phyloP scores from a whole-genome alignment of 2,797 vertebrate genomes.

The Gorsachius magnificus region DNA sequence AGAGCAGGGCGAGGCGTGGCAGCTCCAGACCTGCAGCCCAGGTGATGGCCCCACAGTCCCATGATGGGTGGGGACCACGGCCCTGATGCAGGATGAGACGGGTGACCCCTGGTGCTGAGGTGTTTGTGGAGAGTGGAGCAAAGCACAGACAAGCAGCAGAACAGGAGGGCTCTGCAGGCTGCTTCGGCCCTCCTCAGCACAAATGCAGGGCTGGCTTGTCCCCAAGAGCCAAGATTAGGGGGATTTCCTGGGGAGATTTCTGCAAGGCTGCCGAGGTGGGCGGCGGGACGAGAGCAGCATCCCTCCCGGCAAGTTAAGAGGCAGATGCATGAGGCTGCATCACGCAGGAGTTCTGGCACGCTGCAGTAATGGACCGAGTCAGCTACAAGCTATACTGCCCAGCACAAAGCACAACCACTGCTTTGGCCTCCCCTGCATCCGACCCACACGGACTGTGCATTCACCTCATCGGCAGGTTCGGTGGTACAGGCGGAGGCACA shows the following conservation, averaged over 20 bases:
- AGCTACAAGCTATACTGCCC: fast-evolving
- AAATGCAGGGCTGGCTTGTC: not conserved
- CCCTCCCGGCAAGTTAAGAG: not conserved
- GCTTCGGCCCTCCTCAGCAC: not conserved
- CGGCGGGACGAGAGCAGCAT: not conserved
- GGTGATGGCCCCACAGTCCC: too few relatives aligned
- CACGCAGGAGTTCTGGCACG: fast-evolving
- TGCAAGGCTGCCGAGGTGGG: not conserved
- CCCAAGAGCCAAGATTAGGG: not conserved
- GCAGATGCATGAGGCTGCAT: not conserved
- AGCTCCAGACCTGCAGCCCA: not conserved
- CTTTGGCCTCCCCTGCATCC: not conserved
- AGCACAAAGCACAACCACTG: not conserved
- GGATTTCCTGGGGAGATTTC: not conserved
- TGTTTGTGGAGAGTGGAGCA: not conserved
- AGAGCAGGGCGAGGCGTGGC: not conserved
- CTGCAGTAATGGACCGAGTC: not conserved
- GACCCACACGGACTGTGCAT: fast-evolving
- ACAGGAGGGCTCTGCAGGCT: not conserved
- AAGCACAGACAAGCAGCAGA: not conserved
- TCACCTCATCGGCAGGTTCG: too few relatives aligned
- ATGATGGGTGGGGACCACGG: not conserved
- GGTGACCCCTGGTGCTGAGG: fast-evolving
- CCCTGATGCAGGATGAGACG: not conserved
- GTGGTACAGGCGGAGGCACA: fast-evolving